Evolutionary conservation across 1,140 invertebrate species (phyloP), one percentile per base, ranked within the genome.

Genomic region (Zaprionus nigranus): DNA sequence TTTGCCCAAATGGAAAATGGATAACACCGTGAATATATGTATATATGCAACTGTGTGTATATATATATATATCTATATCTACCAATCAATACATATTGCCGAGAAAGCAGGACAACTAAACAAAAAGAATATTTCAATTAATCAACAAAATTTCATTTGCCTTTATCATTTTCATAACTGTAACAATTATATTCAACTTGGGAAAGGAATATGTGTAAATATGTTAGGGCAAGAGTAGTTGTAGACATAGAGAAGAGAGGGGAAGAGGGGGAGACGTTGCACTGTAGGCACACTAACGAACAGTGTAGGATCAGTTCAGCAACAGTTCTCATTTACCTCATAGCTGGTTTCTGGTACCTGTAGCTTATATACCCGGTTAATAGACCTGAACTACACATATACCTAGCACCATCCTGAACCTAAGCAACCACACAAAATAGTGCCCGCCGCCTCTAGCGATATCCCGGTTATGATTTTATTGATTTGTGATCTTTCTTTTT

Each of bases 81-180:
- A 57, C 28, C 17, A 83, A 77, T 84, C 34, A 80, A 82, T 70
- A 56, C 76, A 70, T 77, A 77, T 82, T 82, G 91, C 91, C 91
- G 91, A 92, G 91, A 92, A 92, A 92, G 91, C 91, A 92, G 91
- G 91, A 92, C 88, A 84, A 70, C 68, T 67, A 67, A 69, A 72
- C 64, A 73, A 70, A 73, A 73, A 71, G 69, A 78, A 68, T 60
- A 49, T 24, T 43, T 17, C 43, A 40, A 22, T 36, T 75, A 15
- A 49, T 63, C 54, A 53, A 11, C 30, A 20, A 28, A 54, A 59
- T 60, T 46, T 75, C 54, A 7, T 75, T 71, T 64, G 40, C 59
- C 46, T 22, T 58, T 75, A 62, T 57, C 17, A 43, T 54, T 60
- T 61, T 28, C 13, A 58, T 38, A 63, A 43, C 36, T 51, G 15